These are phyloP conservation scores for Synchiropus splendidus DNA, from an alignment of 2,113 vertebrate species.

Conservation along the genomic window DNA sequence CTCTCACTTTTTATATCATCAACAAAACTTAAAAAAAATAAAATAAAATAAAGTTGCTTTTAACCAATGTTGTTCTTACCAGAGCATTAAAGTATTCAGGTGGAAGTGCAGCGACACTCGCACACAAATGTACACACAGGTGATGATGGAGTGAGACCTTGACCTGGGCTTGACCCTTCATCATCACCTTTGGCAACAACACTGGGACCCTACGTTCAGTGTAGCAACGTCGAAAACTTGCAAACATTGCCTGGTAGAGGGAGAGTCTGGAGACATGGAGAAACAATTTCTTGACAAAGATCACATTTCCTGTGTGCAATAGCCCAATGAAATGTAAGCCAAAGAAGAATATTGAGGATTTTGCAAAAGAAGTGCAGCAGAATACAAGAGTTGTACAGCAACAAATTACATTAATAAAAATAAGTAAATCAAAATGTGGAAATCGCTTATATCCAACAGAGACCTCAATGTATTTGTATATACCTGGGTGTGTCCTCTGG, in stretches of 20 bases:
- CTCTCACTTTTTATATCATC: no score
- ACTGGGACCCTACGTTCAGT: conserved; percentile 76
- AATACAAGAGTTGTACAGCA: background rate
- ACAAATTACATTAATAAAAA: no score
- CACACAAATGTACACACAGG: conserved; percentile 79
- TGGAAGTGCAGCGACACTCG: conserved; percentile 73
- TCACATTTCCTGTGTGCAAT: no score
- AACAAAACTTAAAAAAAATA: no score
- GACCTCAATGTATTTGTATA: background rate
- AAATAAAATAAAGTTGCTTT: no score
- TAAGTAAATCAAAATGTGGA: no score
- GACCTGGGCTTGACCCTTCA: conserved; percentile 65
- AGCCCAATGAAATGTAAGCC: no score
- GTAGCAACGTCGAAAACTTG: conserved; percentile 72
- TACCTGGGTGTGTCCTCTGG: conserved; percentile 61
- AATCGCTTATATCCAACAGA: background rate
- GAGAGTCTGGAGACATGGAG: conserved; percentile 67
- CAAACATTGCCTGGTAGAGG: conserved; percentile 74
- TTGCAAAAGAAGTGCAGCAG: no score
- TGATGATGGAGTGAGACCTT: conserved; percentile 79
- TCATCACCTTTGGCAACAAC: conserved; percentile 66
- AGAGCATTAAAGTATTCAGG: conserved; percentile 69
- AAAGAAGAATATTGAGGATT: no score
- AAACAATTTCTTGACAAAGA: no score
- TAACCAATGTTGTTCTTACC: conserved; percentile 58